Evolutionary conservation across 2,797 vertebrate species (phyloP).

Genomic region (Lycodopsis pacificus): DNA sequence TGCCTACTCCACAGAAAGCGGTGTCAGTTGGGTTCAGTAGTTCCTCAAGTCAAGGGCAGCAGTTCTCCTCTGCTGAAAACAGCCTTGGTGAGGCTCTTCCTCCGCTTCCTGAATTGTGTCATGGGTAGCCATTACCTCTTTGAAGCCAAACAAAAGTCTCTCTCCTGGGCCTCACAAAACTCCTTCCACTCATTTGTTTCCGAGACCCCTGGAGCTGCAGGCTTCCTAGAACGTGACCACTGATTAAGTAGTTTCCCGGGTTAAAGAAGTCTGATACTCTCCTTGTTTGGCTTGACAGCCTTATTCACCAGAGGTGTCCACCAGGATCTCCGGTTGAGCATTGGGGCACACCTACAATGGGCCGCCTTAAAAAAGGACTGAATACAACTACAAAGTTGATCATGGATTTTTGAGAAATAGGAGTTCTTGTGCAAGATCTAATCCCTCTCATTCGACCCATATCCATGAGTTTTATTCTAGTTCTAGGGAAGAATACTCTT

Average conservation of each 20-base stretch:
- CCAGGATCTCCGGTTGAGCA: background rate
- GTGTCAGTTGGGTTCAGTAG: conserved; percentile 6
- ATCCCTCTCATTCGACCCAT: background rate
- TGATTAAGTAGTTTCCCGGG: background rate
- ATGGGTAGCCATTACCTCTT: conserved; percentile 8
- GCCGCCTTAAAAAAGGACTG: background rate
- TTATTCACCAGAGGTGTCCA: background rate
- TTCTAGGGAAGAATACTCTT: background rate
- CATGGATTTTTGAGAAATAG: background rate
- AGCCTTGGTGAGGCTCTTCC: background rate
- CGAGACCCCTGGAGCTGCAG: background rate
- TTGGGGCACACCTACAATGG: background rate
- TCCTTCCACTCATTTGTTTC: conserved; percentile 9
- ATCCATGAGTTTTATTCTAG: background rate
- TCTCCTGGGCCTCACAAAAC: background rate
- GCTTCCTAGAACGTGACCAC: background rate
- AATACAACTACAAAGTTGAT: background rate
- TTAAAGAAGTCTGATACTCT: background rate
- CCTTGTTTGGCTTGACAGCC: background rate
- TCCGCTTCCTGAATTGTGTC: conserved; percentile 14
- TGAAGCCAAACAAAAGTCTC: conserved; percentile 9
- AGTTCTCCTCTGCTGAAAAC: conserved; percentile 3
- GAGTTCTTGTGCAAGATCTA: background rate
- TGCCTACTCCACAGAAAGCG: background rate
- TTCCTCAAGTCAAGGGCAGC: conserved; percentile 7